Percentiles rank a stretch among this genome's conserved stretches.
Evolutionary conservation across 2,113 vertebrate genomes (phyloP).

Genomic region (Haliaeetus leucogaster): DNA sequence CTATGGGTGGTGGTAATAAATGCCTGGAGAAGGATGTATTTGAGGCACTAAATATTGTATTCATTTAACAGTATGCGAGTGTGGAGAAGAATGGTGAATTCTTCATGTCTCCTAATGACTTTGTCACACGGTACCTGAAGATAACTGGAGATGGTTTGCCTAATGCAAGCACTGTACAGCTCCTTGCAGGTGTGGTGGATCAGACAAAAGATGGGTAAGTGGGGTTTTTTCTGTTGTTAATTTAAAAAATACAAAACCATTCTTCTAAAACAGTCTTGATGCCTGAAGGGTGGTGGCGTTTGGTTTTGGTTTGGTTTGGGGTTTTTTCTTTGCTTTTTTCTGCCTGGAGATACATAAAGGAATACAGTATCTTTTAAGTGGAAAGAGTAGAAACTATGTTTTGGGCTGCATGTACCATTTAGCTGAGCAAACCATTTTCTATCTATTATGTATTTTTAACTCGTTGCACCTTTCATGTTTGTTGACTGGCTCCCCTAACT

Average conservation of each 20-base stretch:
- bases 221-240: not conserved
- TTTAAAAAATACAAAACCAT: not conserved
- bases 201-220: constrained; percentile 89
- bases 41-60: not conserved
- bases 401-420: not conserved
- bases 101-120: constrained; percentile 86
- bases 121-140: constrained; percentile 81
- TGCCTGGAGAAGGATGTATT: not conserved
- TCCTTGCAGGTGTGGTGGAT: constrained; percentile 85
- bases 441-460: constrained; percentile 18
- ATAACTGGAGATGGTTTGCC: constrained; percentile 78
- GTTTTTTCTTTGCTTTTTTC: not conserved
- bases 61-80: constrained; percentile 80
- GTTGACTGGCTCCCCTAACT: not conserved
- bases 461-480: not conserved
- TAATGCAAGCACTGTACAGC: constrained; percentile 75
- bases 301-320: not conserved
- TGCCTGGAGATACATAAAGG: not conserved
- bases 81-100: constrained; percentile 84
- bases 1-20: not conserved
- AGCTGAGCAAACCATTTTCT: not conserved
- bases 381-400: not conserved
- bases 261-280: not conserved
- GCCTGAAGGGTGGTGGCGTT: not conserved
- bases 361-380: not conserved